Conservation (phyloP, 2,797 vertebrate species). For the Lutjanus argentimaculatus region DNA sequence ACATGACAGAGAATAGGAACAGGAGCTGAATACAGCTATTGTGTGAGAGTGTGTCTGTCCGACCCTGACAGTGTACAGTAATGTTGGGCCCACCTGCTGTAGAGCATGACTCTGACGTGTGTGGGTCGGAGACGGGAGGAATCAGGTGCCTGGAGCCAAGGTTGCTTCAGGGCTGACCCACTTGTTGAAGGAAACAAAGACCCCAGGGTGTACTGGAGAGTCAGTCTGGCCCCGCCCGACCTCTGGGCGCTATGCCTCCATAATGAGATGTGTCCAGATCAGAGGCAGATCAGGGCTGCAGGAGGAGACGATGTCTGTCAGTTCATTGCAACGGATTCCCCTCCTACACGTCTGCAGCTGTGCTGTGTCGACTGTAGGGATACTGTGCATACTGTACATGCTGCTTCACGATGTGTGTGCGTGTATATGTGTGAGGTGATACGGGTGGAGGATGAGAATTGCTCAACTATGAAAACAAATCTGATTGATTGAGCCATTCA, state of each 20-base stretch:
- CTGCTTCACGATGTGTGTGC: constrained; percentile 12
- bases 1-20: constrained; percentile 15
- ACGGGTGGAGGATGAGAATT: not conserved
- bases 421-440: not conserved
- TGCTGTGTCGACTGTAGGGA: constrained; percentile 26
- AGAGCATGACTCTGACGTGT: constrained; percentile 65
- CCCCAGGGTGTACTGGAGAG: constrained; percentile 43
- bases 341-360: constrained; percentile 52
- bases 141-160: constrained; percentile 60
- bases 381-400: constrained; percentile 32
- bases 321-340: constrained; percentile 16
- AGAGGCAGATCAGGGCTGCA: constrained; percentile 34
- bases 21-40: constrained; percentile 40
- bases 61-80: constrained; percentile 41
- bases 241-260: constrained; percentile 42
- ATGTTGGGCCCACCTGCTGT: constrained; percentile 67
- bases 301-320: constrained; percentile 39
- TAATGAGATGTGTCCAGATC: constrained; percentile 62
- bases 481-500: constrained; percentile 9
- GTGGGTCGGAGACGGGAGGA: constrained; percentile 57
- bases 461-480: constrained; percentile 17
- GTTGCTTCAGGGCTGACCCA: constrained; percentile 60
- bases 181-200: constrained; percentile 63
- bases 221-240: constrained; percentile 56
- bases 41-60: constrained; percentile 33